Evolutionary conservation across 2,113 vertebrate genomes (phyloP).

Genomic region (Girardinichthys multiradiatus): DNA sequence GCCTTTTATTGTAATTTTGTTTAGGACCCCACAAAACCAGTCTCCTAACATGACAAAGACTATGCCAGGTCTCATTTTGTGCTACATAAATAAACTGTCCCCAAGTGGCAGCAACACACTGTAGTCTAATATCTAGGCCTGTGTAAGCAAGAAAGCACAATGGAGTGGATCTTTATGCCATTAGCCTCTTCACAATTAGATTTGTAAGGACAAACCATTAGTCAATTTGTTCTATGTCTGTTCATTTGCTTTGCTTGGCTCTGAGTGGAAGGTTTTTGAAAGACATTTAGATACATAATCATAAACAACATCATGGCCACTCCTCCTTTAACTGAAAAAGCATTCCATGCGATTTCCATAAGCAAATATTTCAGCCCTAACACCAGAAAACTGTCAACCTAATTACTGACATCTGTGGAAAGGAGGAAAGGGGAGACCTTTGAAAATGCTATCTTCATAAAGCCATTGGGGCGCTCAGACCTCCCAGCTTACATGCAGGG

Average conservation of each 20-base stretch:
- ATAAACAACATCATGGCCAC: neutral
- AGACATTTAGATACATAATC: neutral
- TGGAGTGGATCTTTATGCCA: neutral
- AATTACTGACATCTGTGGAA: constrained; percentile 63
- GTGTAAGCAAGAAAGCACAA: neutral
- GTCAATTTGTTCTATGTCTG: neutral
- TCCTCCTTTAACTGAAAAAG: neutral
- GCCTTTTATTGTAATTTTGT: neutral
- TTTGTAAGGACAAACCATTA: neutral
- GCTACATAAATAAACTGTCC: neutral
- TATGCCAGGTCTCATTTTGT: neutral
- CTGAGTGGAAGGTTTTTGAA: neutral
- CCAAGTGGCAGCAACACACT: neutral
- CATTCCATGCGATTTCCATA: neutral
- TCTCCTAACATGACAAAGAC: neutral
- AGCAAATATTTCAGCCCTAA: neutral
- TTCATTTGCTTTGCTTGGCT: neutral
- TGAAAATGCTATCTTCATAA: constrained; percentile 53
- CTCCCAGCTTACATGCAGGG: constrained; percentile 12
- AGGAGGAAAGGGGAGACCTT: constrained; percentile 46
- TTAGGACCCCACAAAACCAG: neutral
- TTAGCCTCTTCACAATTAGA: neutral
- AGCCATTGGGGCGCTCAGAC: constrained; percentile 50
- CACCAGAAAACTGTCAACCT: constrained; percentile 19
- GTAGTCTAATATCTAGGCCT: neutral